A percentile compares a stretch with the other conserved stretches of the same genome.
phyloP scores from a whole-genome alignment of 2,113 vertebrate genomes.

The Podarcis cretensis region DNA sequence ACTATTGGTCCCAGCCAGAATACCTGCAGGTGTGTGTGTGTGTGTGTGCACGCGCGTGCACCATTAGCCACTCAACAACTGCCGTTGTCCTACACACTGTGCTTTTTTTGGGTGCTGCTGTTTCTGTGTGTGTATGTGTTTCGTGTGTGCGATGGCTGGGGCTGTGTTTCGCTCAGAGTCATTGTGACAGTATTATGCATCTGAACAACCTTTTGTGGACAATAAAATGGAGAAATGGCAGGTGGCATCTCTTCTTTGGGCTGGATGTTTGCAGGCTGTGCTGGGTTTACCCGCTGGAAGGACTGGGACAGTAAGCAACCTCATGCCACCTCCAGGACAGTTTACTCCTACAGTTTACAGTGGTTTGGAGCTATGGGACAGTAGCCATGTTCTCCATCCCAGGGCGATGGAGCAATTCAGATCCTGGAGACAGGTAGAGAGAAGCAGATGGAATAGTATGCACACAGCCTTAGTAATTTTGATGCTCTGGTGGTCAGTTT shows the following conservation, averaged over 20 bases:
- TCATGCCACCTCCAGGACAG: neutral
- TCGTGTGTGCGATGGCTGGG: neutral
- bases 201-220: conserved; percentile 69
- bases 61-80: conserved; percentile 15
- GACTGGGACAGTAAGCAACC: neutral
- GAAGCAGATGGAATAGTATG: neutral
- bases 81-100: conserved; percentile 16
- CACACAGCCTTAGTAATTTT: too few species aligned
- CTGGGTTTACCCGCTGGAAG: too few species aligned
- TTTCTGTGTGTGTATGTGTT: neutral
- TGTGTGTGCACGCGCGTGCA: neutral
- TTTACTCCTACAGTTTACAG: neutral
- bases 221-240: conserved; percentile 74
- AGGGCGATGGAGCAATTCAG: neutral
- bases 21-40: neutral
- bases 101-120: conserved; percentile 1
- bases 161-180: conserved; percentile 47
- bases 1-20: neutral
- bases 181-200: conserved; percentile 80
- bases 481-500: neutral
- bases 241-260: neutral
- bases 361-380: neutral
- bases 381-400: neutral
- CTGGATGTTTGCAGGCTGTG: neutral
- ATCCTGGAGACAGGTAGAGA: neutral